Conservation (phyloP, 2,797 vertebrate species). For the Graptemys geographica region DNA sequence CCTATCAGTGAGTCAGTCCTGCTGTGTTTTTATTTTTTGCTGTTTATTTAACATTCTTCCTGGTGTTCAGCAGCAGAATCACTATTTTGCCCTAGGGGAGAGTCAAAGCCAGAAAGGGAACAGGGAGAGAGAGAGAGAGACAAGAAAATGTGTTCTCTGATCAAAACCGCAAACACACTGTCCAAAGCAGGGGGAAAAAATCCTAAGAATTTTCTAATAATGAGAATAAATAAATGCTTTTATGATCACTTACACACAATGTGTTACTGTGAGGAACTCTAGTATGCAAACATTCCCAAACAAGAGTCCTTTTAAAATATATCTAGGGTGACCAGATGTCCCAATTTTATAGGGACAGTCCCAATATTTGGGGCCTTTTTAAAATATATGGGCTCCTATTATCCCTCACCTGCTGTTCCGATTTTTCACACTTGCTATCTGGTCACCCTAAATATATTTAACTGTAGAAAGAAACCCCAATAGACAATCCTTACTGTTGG, state of each 20-base stretch:
- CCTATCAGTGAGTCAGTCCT: not conserved
- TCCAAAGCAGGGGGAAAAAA: not conserved
- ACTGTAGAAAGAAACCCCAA: not conserved
- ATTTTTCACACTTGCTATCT: too few species aligned
- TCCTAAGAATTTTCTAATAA: not conserved
- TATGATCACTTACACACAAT: not conserved
- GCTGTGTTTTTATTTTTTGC: not conserved
- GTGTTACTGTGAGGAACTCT: not conserved
- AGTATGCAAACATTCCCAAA: not conserved
- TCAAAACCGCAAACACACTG: not conserved
- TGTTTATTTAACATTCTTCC: not conserved
- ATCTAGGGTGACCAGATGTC: not conserved
- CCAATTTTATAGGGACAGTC: too few species aligned
- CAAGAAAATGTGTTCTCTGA: not conserved
- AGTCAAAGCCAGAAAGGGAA: not conserved
- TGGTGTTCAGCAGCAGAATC: not conserved
- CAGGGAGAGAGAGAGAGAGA: not conserved
- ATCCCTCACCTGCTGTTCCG: rapidly evolving
- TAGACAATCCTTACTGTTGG: not conserved
- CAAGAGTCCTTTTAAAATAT: not conserved
- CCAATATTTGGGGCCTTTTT: too few species aligned
- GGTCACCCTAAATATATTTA: not conserved
- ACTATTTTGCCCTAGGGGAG: not conserved
- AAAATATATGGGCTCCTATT: too few species aligned
- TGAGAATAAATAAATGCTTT: not conserved